Base-by-base conservation (phyloP, 2,888 invertebrate genomes). In the Pardosa pseudoannulata region DNA sequence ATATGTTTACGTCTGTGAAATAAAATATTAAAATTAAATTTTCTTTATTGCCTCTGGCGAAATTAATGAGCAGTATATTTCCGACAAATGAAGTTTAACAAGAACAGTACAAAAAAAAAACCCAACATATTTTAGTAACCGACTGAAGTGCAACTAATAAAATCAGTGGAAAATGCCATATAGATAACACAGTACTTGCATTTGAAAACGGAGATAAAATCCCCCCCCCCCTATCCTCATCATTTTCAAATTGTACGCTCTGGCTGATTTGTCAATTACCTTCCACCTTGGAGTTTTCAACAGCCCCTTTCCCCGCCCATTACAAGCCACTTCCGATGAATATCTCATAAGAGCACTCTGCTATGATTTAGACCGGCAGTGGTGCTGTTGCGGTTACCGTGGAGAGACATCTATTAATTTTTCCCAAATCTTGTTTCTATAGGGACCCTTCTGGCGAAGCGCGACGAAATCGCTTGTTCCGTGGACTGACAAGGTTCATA, bases 381-480 rank as follows among this genome's bases (percentile, higher is more conserved):
- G 5, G 23, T 23, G 2, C 23, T 56, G 56, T 56, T 1, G 16
- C 56, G 56, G 56, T 56, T 56, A 23, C 56, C 23, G 23, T 23
- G 56, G 16, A 56, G 23, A 56, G 56, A 56, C 56, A 56, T 56
- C 56, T 3, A 56, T 56, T 56, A 56, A 23, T 56, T 23, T 56
- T 56, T 56, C 23, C 56, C n/a, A 2, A 23, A 23, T 56, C 56
- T 56, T 56, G 83, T 83, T 83, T 39, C 83, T 65, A 78, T 78
- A 36, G 67, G 36, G 65, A 83, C 83, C 23, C 6, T 36, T 27
- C 41, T 28, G 9, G 7, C 56, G 50, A 50, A 68, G 72, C 83
- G 78, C 29, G 46, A 83, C 72, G 56, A 50, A 78, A 64, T 67
- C 72, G 64, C 78, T 73, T 78, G 78, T 83, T 83, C 39, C 39